A percentile compares a stretch with the other conserved stretches of the same genome.
Evolutionary conservation across 2,888 invertebrate genomes (phyloP).

Genomic region (Drosophila putrida): DNA sequence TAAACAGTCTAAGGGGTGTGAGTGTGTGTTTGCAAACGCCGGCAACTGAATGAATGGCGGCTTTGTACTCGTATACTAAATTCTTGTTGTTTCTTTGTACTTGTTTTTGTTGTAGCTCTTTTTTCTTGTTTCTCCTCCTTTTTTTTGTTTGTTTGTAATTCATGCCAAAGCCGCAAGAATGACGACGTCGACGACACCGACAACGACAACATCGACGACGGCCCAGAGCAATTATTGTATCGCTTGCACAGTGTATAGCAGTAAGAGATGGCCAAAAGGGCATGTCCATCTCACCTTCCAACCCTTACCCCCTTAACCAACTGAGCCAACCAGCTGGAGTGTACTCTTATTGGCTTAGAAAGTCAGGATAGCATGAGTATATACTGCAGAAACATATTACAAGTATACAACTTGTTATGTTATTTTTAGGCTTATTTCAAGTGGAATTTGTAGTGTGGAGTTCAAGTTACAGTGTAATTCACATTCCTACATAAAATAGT

Average conservation of each 20-base stretch:
- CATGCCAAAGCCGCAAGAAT: slow-evolving; percentile 65
- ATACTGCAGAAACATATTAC: background rate
- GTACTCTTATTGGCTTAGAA: slow-evolving; percentile 46
- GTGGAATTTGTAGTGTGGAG: background rate
- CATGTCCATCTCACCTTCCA: slow-evolving; percentile 18
- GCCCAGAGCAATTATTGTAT: slow-evolving; percentile 79
- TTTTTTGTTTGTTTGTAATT: slow-evolving; percentile 56
- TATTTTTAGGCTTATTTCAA: background rate
- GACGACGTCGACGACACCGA: slow-evolving; percentile 62
- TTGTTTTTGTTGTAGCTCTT: slow-evolving; percentile 38
- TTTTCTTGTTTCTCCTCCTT: slow-evolving; percentile 22
- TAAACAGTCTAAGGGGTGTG: background rate
- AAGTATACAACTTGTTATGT: background rate
- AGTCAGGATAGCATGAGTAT: slow-evolving; percentile 3
- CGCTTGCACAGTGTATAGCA: slow-evolving; percentile 54
- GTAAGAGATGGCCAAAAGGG: background rate
- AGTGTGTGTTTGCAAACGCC: slow-evolving; percentile 57
- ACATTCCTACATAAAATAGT: background rate
- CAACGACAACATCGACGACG: slow-evolving; percentile 55
- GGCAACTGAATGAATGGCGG: slow-evolving; percentile 74
- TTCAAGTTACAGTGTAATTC: background rate
- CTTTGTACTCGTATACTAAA: slow-evolving; percentile 64
- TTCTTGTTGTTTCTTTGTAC: slow-evolving; percentile 62
- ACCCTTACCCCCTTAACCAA: background rate
- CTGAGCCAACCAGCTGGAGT: slow-evolving; percentile 9